Base-by-base conservation (phyloP, 2,113 vertebrate species). In the Campylomormyrus numenius region DNA sequence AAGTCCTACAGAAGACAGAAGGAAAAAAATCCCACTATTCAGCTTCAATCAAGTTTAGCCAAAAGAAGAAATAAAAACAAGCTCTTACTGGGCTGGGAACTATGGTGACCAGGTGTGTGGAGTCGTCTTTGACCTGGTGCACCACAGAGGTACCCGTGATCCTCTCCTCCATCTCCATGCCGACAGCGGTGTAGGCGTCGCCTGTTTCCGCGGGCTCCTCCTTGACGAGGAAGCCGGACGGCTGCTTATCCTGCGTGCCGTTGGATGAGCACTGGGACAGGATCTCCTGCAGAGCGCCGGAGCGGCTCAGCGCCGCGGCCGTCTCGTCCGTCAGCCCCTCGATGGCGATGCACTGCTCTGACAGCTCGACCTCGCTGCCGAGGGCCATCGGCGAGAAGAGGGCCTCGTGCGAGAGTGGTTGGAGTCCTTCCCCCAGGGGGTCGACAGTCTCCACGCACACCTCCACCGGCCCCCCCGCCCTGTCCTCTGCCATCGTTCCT, bases 81-180 rank as follows among this genome's bases (percentile, higher is more conserved):
- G 50, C 13, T 85, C 91, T 91, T 89, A 97, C 96, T 92, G 96
- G 95, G 9, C 93, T 92, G 17, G 95, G 95, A 91, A 96, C 91
- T 70, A 97, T 93, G 39, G 96, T 91, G 77, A 97, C 94, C 91
- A 96, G 70, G 89, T 95, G 96, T 35, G 94, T 89, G 5, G 92
- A 52, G 48, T 98, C 97, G 13, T 90, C 85, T 89, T 93, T 94
- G 53, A 91, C 90, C 84, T 93, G 93, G 66, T 94, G 94, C 90
- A 94, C 0, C 92, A 93, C 50, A 80, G 93, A 70, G 90, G 95
- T 88, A 92, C 95, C 66, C 85, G 94, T 80, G 93, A 90, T 52
- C 89, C 95, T 94, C 90, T 97, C 96, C 89, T 97, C 95, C 85
- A 97, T 96, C 5, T 96, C 95, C 31, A 97, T 93, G 11, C 89